Evolutionary conservation across 2,797 vertebrate species (phyloP).

Genomic region (Psittacula echo): DNA sequence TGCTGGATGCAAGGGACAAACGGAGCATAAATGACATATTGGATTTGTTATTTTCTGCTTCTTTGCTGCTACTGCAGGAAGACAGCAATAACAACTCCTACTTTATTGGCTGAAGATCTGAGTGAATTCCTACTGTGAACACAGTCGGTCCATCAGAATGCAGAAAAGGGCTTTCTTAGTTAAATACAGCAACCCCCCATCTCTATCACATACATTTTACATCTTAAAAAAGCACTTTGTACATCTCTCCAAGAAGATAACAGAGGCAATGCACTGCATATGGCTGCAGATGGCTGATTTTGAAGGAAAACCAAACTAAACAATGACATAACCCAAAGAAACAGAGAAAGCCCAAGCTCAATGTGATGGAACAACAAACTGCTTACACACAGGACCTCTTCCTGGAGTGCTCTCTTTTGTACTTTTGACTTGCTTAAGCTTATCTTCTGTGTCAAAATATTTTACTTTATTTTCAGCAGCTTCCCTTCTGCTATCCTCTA

Average conservation of each 20-base stretch:
- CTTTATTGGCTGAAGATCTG: slow-evolving; percentile 50
- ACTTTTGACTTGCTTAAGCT: neutral
- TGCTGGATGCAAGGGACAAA: slow-evolving; percentile 45
- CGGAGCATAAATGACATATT: neutral
- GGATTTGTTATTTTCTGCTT: slow-evolving; percentile 45
- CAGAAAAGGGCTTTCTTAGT: slow-evolving; percentile 23
- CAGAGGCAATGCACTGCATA: neutral
- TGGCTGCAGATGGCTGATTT: slow-evolving; percentile 10
- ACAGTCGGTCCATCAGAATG: neutral
- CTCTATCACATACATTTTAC: neutral
- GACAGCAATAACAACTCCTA: slow-evolving; percentile 56
- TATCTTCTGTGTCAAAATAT: slow-evolving; percentile 6
- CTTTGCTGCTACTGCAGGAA: slow-evolving; percentile 54
- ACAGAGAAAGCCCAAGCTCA: slow-evolving; percentile 32
- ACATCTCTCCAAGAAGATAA: slow-evolving; percentile 2
- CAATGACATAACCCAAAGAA: slow-evolving; percentile 35
- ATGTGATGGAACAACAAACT: slow-evolving; percentile 21
- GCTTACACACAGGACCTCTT: neutral
- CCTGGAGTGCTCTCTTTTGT: neutral
- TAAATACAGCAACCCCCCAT: neutral
- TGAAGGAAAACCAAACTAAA: slow-evolving; percentile 61
- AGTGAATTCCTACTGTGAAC: slow-evolving; percentile 38
- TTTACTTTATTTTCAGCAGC: neutral
- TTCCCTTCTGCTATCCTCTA: neutral
- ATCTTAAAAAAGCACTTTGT: neutral